Evolutionary conservation across 2,113 vertebrate genomes (phyloP).

Genomic region (Neogale vison): DNA sequence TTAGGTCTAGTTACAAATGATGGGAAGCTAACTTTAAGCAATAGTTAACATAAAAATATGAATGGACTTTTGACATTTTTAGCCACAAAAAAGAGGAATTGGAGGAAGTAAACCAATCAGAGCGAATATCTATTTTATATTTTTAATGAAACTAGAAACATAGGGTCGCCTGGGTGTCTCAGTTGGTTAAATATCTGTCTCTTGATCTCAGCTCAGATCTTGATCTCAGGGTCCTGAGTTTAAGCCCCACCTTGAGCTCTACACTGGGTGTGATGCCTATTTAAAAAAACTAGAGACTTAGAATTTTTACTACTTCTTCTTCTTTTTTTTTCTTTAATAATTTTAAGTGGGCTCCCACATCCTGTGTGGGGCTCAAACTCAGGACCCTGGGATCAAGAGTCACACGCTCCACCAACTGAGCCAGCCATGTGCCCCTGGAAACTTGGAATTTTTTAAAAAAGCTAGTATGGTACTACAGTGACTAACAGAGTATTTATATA

Average conservation of each 20-base stretch:
- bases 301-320: not conserved
- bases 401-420: not conserved
- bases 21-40: conserved; percentile 24
- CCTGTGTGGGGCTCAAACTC: not conserved
- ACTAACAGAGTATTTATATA: not conserved
- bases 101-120: not conserved
- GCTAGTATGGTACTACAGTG: not conserved
- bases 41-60: not conserved
- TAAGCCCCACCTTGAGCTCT: not conserved
- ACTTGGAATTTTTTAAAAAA: not conserved
- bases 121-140: not conserved
- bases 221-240: not conserved
- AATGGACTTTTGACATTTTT: conserved; percentile 39
- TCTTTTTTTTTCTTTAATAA: not conserved
- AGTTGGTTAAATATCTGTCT: not conserved
- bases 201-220: not conserved
- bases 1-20: not conserved
- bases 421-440: not conserved
- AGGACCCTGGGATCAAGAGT: not conserved
- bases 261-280: not conserved
- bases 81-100: not conserved
- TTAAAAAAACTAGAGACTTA: not conserved
- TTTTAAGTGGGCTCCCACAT: not conserved
- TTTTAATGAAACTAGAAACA: not conserved
- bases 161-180: not conserved